Evolutionary conservation across 2,113 vertebrate species (phyloP), one percentile per base, ranked within the genome.

Genomic region (Syngnathus floridae): DNA sequence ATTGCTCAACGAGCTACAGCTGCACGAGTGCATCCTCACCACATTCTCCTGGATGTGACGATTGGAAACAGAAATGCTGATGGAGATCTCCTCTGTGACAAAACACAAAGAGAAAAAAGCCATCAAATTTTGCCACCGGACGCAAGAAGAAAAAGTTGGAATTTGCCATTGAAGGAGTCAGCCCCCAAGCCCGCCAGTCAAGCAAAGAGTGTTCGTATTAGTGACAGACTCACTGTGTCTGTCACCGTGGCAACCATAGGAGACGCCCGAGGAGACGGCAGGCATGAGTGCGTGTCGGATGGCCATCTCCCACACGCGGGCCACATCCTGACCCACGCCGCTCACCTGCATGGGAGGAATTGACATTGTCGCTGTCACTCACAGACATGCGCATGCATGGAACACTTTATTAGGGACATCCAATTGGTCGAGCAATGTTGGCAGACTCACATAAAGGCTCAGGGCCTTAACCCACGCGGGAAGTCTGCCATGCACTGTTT

Each of bases 11-110:
- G 17, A 17, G 26, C 7, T 2, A 7, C 16, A 31, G 36, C n/a
- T 58, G 67, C 55, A 55, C 62, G 46, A 56, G 48, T 72, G 21
- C 62, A 1, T 73, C 85, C 94, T 93, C 78, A 98, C 96, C 95
- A 99, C 95, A 19, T 98, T 99, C 90, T 98, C 96, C 82, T 96
- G 94, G 84, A 99, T 93, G 89, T 98, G 92, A 75, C 93, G 93
- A 86, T 99, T 98, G 78, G 96, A 98, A 69, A 98, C 96, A 4
- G 97, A 98, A 86, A 99, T 98, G 82, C 95, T 98, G 88, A 96
- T 84, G 68, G 95, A 95, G 74, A 97, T 82, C 71, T 97, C 93
- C 83, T 94, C 97, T 99, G 83, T 84, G 52, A 86, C 56, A 83
- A 40, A 81, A 55, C 40, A 55, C 68, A n/a, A 7, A 35, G 14